Percentiles rank a stretch among this genome's conserved stretches.
phyloP scores from a whole-genome alignment of 2,888 invertebrate genomes.

The Eupithecia vulgata region DNA sequence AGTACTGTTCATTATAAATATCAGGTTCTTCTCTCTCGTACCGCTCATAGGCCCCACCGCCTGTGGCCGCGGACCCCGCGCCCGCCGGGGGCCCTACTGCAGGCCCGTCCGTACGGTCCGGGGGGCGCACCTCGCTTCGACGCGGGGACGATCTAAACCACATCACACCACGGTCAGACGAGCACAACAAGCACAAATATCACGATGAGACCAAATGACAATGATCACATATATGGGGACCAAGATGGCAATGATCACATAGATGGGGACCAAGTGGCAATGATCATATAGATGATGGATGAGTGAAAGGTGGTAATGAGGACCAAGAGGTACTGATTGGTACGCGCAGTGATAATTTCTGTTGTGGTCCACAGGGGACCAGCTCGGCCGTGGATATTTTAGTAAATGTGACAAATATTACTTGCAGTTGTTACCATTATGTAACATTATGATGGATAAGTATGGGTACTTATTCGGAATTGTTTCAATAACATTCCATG shows the following conservation, averaged over 20 bases:
- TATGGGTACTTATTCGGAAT: no score
- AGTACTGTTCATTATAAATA: conserved; percentile 74
- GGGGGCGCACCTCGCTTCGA: conserved; percentile 56
- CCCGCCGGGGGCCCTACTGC: conserved; percentile 34
- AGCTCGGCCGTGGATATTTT: background rate
- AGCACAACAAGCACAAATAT: conserved; percentile 22
- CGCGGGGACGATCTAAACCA: conserved; percentile 67
- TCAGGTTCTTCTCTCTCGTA: conserved; percentile 76
- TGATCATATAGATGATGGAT: background rate
- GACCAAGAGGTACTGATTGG: background rate
- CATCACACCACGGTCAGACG: conserved; percentile 45
- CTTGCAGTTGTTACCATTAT: background rate
- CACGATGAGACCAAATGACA: background rate
- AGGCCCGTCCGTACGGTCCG: conserved; percentile 39
- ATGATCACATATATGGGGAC: no score
- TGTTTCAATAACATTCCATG: background rate
- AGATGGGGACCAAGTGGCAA: no score
- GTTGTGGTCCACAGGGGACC: background rate
- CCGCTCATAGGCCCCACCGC: conserved; percentile 62
- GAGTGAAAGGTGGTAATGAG: background rate
- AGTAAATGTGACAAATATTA: background rate
- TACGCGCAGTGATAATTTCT: background rate
- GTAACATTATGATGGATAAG: background rate
- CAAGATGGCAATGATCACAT: background rate
- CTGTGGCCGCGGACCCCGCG: conserved; percentile 40